These are phyloP conservation scores for Atta cephalotes DNA, from an alignment of 1,140 invertebrate species.

Conservation along the genomic window DNA sequence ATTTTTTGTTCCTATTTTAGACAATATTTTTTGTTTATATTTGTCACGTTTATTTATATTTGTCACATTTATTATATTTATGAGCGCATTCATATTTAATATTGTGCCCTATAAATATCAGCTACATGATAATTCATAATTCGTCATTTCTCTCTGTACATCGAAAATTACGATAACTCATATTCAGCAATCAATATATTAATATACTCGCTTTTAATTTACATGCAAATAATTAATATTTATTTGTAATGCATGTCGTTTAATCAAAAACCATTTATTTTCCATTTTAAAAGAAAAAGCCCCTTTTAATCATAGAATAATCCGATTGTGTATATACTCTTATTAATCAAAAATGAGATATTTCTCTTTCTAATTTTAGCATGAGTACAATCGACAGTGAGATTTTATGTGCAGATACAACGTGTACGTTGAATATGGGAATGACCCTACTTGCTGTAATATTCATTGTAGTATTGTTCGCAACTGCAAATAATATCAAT, in stretches of 20 bases:
- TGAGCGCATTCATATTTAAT: no score
- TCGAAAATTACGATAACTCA: no score
- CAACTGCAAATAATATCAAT: constrained; percentile 60
- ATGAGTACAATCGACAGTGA: not conserved
- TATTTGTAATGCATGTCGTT: not conserved
- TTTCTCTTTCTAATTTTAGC: constrained; percentile 43
- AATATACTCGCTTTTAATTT: not conserved
- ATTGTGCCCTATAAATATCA: no score
- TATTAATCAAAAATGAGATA: constrained; percentile 12
- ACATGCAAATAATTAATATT: not conserved
- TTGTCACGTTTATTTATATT: no score
- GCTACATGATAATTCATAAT: no score
- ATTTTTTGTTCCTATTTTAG: no score
- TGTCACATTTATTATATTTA: no score
- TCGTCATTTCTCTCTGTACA: no score
- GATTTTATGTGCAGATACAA: not conserved
- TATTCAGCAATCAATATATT: not conserved
- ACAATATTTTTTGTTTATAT: no score
- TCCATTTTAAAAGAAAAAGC: not conserved
- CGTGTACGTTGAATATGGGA: constrained; percentile 23
- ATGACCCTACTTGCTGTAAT: constrained; percentile 23
- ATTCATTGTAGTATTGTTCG: constrained; percentile 8
- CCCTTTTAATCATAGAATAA: not conserved
- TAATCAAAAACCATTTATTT: not conserved
- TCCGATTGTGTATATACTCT: not conserved